A percentile compares a stretch with the other conserved stretches of the same genome.
These are phyloP conservation scores for Perognathus longimembris DNA, from an alignment of 2,113 vertebrate species.

Conservation along the genomic window DNA sequence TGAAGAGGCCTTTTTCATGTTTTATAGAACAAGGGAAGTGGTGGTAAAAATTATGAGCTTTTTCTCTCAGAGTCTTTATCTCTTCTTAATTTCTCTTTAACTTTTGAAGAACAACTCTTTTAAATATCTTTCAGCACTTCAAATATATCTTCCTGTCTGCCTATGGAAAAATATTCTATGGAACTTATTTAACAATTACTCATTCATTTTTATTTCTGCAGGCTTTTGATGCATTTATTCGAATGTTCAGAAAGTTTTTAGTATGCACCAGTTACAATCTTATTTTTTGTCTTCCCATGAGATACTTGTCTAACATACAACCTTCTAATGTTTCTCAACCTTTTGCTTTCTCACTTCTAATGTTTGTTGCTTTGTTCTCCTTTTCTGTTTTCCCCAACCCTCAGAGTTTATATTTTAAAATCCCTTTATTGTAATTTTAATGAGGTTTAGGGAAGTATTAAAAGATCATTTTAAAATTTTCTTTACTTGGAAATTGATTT, in stretches of 20 bases:
- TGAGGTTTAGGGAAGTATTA: neutral
- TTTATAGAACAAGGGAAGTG: neutral
- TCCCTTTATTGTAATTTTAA: neutral
- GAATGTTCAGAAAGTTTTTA: neutral
- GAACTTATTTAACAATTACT: neutral
- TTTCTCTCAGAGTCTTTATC: neutral
- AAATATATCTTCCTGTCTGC: neutral
- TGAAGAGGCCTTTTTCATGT: neutral
- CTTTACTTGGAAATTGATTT: slow-evolving; percentile 31
- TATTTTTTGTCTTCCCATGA: neutral
- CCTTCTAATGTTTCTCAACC: neutral
- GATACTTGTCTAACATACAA: neutral
- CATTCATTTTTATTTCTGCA: neutral
- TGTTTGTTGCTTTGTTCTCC: neutral
- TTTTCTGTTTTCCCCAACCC: neutral
- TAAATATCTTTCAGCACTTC: neutral
- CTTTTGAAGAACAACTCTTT: neutral
- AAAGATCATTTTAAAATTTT: slow-evolving; percentile 25
- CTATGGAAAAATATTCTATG: neutral
- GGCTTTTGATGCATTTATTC: neutral
- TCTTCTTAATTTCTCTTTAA: neutral
- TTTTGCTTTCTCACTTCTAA: neutral
- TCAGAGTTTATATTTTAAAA: neutral
- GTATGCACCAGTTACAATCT: neutral
- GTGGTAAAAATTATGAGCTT: neutral